Conservation (phyloP, 1,140 invertebrate species). For the Drosophila hydei region DNA sequence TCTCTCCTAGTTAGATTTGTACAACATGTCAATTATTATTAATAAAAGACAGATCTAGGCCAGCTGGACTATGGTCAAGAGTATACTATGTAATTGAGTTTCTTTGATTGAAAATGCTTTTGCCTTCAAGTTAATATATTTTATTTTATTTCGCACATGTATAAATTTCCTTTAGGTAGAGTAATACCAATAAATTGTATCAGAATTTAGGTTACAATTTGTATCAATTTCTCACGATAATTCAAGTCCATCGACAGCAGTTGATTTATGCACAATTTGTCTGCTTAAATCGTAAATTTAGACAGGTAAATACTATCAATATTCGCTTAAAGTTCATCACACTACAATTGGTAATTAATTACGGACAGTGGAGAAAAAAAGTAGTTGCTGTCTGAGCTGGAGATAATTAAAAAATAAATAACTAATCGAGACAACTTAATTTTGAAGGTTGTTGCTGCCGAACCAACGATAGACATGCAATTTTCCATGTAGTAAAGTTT, state of each 20-base stretch:
- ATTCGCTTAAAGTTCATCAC: constrained; percentile 72
- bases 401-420: constrained; percentile 67
- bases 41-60: too few species aligned
- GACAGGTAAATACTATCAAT: constrained; percentile 46
- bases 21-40: too few species aligned
- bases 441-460: constrained; percentile 67
- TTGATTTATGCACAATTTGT: constrained; percentile 49
- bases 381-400: constrained; percentile 10
- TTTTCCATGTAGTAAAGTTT: constrained; percentile 72
- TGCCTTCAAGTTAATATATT: too few species aligned
- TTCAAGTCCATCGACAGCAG: background rate
- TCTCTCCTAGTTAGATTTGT: too few species aligned
- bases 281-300: constrained; percentile 25
- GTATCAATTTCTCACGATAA: constrained; percentile 28
- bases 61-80: too few species aligned
- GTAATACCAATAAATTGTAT: background rate
- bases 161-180: too few species aligned
- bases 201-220: background rate
- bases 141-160: too few species aligned
- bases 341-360: constrained; percentile 69
- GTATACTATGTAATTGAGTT: too few species aligned
- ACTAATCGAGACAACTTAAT: constrained; percentile 70
- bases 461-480: constrained; percentile 69
- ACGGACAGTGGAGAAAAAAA: constrained; percentile 35
- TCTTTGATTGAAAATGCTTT: too few species aligned